Evolutionary conservation across 1,140 invertebrate species (phyloP), one percentile per base, ranked within the genome.

Genomic region (Leucophenga varia): DNA sequence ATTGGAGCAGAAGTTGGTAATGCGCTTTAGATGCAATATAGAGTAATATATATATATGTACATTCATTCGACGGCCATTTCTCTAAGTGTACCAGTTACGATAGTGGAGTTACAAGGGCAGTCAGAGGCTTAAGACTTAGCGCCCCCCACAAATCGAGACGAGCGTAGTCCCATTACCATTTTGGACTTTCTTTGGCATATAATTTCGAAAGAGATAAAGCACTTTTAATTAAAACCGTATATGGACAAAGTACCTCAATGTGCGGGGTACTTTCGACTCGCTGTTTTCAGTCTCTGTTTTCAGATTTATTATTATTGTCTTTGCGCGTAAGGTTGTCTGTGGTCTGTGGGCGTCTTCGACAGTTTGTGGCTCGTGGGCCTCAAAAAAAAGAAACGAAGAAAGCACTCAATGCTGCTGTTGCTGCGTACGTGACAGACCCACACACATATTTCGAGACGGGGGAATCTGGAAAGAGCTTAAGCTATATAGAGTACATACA

Each of bases 201-300:
- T 16, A 22, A 47, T 42, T 47, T 43, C 9, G 13, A 28, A 19
- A 22, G 18, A 52, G 32, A 17, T 40, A 40, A 51, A 54, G 42
- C 55, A 57, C 55, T 55, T 59, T 67, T 65, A 65, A 67, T 65
- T 65, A 63, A n/a, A n/a, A 67, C 63, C 47, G 53, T 54, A 60
- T 54, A 51, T 42, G 53, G 41, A 46, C 46, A 49, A 50, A 51
- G n/a, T n/a, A n/a, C n/a, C n/a, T n/a, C n/a, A n/a, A n/a, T n/a
- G n/a, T n/a, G n/a, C n/a, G n/a, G n/a, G n/a, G n/a, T n/a, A n/a
- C 17, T 37, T 51, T 42, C 40, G 30, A 46, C 47, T n/a, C n/a
- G n/a, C n/a, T 44, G 25, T 44, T 48, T 50, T 41, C 37, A n/a
- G n/a, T 39, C 36, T 47, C 31, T 44, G 43, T 12, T 47, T 38